Base-by-base conservation (phyloP, 2,888 invertebrate species). In the Eupelmus urozonus region DNA sequence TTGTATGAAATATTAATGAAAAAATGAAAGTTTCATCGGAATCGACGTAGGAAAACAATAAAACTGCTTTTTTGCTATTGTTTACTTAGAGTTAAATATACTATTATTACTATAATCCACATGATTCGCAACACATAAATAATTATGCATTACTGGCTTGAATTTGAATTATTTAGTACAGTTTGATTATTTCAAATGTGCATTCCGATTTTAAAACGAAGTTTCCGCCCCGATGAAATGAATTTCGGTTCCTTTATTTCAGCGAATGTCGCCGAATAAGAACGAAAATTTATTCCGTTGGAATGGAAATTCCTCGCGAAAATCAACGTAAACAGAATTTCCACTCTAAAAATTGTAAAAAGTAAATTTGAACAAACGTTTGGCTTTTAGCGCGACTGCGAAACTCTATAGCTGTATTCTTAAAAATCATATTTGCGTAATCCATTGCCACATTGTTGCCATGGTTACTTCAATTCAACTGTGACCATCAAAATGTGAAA, bases 241-340 rank as follows among this genome's bases (percentile, higher is more conserved):
- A 67, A 67, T 67, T 67, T 53, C 13, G 18, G 34, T 34, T 51
- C 53, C 34, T 53, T 66, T 34, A 66, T 53, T 20, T 9, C 18
- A 34, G 18, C 27, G 18, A 29, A 53, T 20, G 5, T 34, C 23
- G 34, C 16, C 20, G 66, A 53, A 55, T 23, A 67, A 27, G 51
- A 20, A 13, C 1, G 66, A 66, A 51, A 66, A 66, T 66, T 66
- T 65, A 51, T 65, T 65, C 18, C 49, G 34, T 34, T 53, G 53
- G 23, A 53, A 67, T 67, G 53, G 53, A 53, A 67, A 67, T 34
- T 49, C n/a, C 18, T 18, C 11, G 34, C 11, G 40, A 40, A 20
- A 62, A 62, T 62, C 60, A 27, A 13, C 20, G 45, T 63, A 63
- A 63, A 63, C 18, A 63, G 45, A 63, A 63, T 63, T 63, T 63